Conservation (phyloP, 2,888 invertebrate species). For the Priocnemis perturbator region DNA sequence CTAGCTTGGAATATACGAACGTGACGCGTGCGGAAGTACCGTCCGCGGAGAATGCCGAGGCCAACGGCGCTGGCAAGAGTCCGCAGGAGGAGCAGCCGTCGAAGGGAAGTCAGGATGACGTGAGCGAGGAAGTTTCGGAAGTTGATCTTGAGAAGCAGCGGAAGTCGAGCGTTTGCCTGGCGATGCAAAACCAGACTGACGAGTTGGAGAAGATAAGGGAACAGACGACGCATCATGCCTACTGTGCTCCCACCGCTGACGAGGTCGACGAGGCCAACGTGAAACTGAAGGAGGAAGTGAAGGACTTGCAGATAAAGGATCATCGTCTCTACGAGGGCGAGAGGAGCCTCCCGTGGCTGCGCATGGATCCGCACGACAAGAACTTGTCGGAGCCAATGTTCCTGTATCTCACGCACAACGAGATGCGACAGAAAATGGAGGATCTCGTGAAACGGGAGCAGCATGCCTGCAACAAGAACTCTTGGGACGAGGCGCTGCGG, state of each 20-base stretch:
- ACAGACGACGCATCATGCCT: neutral
- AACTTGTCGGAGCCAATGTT: constrained; percentile 64
- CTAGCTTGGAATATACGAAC: constrained; percentile 63
- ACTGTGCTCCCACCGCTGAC: neutral
- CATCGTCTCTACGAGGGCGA: constrained; percentile 54
- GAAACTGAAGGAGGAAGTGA: neutral
- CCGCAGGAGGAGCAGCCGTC: constrained; percentile 6
- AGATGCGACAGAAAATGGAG: constrained; percentile 62
- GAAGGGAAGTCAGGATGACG: no score
- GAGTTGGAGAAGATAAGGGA: neutral
- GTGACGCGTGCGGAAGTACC: constrained; percentile 18
- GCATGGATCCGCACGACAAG: constrained; percentile 53
- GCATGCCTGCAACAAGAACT: constrained; percentile 61
- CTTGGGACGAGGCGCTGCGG: constrained; percentile 69
- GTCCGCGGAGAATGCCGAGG: neutral
- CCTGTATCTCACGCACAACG: constrained; percentile 63
- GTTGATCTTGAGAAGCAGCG: neutral
- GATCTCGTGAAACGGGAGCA: constrained; percentile 63
- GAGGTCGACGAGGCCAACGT: neutral
- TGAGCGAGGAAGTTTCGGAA: no score
- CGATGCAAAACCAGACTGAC: neutral
- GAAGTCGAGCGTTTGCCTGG: neutral
- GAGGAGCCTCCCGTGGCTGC: constrained; percentile 56
- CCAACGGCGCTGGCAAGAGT: neutral
- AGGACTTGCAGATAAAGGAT: constrained; percentile 22